phyloP scores from a whole-genome alignment of 2,797 vertebrate species.

The Onychomys torridus region DNA sequence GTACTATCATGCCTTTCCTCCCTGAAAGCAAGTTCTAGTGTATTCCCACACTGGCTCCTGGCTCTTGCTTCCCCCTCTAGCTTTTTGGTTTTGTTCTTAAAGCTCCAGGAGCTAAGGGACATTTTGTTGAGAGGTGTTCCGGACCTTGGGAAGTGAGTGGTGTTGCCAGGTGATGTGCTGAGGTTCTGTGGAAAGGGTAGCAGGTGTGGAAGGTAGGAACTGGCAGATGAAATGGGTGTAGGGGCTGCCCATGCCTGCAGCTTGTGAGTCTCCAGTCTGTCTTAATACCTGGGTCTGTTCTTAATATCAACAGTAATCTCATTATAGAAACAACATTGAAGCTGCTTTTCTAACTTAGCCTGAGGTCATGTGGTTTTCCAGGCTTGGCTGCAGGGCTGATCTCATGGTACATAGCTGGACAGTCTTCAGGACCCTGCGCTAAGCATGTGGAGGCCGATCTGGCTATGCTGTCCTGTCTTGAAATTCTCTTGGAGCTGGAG shows the following conservation, averaged over 20 bases:
- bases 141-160: neutral
- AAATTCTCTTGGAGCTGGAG: neutral
- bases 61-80: neutral
- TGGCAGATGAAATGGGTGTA: neutral
- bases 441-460: neutral
- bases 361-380: neutral
- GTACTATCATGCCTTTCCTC: neutral
- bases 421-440: fast-evolving
- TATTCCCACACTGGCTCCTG: neutral
- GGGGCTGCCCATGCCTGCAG: fast-evolving
- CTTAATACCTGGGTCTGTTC: neutral
- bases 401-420: fast-evolving
- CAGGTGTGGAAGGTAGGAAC: neutral
- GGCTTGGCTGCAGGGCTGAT: neutral
- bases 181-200: fast-evolving
- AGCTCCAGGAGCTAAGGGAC: neutral
- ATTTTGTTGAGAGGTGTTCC: neutral
- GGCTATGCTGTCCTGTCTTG: neutral
- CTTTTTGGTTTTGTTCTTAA: neutral
- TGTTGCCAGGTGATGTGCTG: neutral
- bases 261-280: neutral
- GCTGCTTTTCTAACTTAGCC: neutral
- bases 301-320: neutral
- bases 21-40: neutral
- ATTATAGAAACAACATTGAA: neutral